Base-by-base conservation (phyloP, 1,140 invertebrate species). In the Zaprionus inermis region DNA sequence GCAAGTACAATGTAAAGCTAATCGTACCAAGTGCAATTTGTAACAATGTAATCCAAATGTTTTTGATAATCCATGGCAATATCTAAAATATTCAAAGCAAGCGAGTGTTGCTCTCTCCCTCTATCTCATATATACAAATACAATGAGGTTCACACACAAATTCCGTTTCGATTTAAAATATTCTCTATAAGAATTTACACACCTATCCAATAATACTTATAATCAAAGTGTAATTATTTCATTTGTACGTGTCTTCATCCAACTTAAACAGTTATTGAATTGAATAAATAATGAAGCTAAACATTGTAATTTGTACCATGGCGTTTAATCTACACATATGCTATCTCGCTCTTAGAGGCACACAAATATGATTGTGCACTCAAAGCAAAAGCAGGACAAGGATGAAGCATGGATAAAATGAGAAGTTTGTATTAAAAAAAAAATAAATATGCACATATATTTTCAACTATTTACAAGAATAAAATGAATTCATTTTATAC, bases 1-100 rank as follows among this genome's bases (percentile, higher is more conserved):
- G 58, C 55, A 49, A 63, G 38, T 61, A 46, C 71, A 56, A 69
- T 81, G 64, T 78, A 70, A 86, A 80, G 55, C 78, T 69, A 71
- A 67, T 60, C 58, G 68, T 86, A 81, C 64, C 79, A 85, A 88
- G 83, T 85, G 83, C 82, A 85, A 85, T 85, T 88, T 88, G 63
- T 73, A 76, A 85, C 72, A 46, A 74, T 20, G 1, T 59, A 67
- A 71, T 55, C 67, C 60, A 71, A 64, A 71, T 61, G 34, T 59
- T 51, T 67, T 11, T 12, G 2, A 30, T 16, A 41, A 20, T 18
- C 32, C 36, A 30, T 60, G 64, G 65, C 51, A 69, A 61, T 73
- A 44, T 16, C 41, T 63, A 65, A 49, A 30, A 36, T 34, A 61
- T 49, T 56, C 56, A 60, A 67, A 67, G 56, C 49, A 55, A 60